Conservation (phyloP, 2,797 vertebrate species). For the Enteromius unitaeniatus region DNA sequence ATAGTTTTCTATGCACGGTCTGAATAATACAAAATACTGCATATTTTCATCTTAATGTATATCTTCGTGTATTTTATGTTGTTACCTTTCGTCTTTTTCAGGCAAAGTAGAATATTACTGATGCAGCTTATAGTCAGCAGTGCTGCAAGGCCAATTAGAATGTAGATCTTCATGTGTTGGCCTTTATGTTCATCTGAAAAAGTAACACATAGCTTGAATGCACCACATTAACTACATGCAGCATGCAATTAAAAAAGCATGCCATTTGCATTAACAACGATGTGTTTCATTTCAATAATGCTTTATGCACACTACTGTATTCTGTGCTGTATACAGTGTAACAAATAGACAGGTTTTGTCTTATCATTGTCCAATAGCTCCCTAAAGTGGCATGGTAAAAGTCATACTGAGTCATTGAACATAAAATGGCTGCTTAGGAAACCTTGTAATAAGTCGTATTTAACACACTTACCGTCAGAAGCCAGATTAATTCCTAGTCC, state of each 20-base stretch:
- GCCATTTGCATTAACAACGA: neutral
- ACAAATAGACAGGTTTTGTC: neutral
- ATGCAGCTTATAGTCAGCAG: conserved; percentile 10
- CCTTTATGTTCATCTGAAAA: conserved; percentile 6
- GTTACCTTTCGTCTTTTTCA: neutral
- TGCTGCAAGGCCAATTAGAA: neutral
- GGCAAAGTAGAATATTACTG: neutral
- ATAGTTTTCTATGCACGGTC: neutral
- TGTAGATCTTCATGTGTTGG: neutral
- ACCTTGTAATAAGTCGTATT: neutral
- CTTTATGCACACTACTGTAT: neutral
- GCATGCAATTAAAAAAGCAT: neutral
- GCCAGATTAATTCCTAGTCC: conserved; percentile 43
- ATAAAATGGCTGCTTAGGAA: neutral
- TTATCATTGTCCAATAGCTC: neutral
- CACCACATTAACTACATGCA: neutral
- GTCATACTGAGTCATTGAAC: neutral
- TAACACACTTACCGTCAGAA: neutral
- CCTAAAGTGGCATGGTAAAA: neutral
- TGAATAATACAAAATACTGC: neutral
- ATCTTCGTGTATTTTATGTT: neutral
- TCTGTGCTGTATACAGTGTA: neutral
- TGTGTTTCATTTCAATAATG: neutral
- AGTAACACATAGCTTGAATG: neutral
- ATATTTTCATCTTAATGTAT: neutral